Evolutionary conservation across 1,140 invertebrate species (phyloP).

Genomic region (Whitmania pigra): DNA sequence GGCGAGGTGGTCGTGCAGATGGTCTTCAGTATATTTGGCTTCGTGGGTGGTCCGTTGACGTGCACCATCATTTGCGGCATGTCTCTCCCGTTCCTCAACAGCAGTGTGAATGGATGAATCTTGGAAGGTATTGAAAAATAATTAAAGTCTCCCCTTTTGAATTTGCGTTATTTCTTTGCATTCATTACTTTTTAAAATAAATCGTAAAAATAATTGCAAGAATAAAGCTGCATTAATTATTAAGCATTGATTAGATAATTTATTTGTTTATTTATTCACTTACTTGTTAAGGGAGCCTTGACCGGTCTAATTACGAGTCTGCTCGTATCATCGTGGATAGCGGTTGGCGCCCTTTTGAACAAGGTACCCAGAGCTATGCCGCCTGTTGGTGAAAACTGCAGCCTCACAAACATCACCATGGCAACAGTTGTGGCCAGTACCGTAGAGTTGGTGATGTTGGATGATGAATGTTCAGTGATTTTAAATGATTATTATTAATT

Average conservation of each 20-base stretch:
- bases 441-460: too few relatives aligned
- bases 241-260: background rate
- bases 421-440: too few relatives aligned
- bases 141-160: conserved; percentile 38
- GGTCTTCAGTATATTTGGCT: conserved; percentile 35
- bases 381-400: background rate
- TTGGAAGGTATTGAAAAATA: background rate
- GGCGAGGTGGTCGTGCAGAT: conserved; percentile 33
- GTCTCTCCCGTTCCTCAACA: conserved; percentile 36
- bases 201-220: conserved; percentile 51
- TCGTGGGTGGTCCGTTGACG: conserved; percentile 36
- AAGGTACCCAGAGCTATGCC: background rate
- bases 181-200: too few relatives aligned
- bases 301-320: conserved; percentile 30
- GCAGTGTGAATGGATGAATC: conserved; percentile 26
- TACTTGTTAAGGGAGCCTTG: conserved; percentile 30
- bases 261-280: too few relatives aligned
- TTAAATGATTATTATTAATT: too few relatives aligned
- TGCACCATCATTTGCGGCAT: conserved; percentile 32
- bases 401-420: background rate
- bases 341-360: conserved; percentile 29
- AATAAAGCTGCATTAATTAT: too few relatives aligned
- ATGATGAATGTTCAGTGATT: too few relatives aligned
- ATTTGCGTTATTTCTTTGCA: too few relatives aligned
- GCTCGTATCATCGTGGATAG: conserved; percentile 31